These are phyloP conservation scores for Bombus pascuorum DNA, from an alignment of 1,140 invertebrate genomes.

Conservation along the genomic window DNA sequence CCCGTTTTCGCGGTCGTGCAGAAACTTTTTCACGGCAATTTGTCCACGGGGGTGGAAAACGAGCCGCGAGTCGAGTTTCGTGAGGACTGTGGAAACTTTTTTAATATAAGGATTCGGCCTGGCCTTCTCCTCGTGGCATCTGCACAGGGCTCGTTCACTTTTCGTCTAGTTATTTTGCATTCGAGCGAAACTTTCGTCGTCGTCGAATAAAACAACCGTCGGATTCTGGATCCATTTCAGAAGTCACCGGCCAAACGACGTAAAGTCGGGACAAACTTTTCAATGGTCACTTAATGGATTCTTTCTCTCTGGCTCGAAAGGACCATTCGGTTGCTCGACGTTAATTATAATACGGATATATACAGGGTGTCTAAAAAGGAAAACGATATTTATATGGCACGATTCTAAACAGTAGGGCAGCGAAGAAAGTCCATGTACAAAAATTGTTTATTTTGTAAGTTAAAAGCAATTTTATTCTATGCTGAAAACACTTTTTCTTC, in stretches of 20 bases:
- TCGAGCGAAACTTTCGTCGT: neutral
- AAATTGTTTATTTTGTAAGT: neutral
- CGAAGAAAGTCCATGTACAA: neutral
- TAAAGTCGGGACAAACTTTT: conserved; percentile 10
- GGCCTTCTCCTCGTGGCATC: neutral
- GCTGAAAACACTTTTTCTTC: too few species aligned
- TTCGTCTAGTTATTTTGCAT: conserved; percentile 26
- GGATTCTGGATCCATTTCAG: neutral
- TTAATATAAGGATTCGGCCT: conserved; percentile 57
- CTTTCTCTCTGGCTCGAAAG: neutral
- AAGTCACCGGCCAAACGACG: conserved; percentile 4
- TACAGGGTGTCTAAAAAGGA: neutral
- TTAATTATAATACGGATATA: too few species aligned
- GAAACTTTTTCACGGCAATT: conserved; percentile 56
- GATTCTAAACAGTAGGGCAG: neutral
- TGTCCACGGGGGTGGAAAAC: conserved; percentile 50
- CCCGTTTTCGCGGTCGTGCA: conserved; percentile 7
- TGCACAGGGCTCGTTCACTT: neutral
- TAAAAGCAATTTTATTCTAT: too few species aligned
- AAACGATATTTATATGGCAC: neutral
- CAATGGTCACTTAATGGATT: conserved; percentile 38
- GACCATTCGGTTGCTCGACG: neutral
- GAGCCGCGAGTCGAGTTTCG: conserved; percentile 54
- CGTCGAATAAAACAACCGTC: neutral
- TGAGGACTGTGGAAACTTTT: conserved; percentile 62